Evolutionary conservation across 2,888 invertebrate genomes (phyloP).

Genomic region (Amphipoea oculea): DNA sequence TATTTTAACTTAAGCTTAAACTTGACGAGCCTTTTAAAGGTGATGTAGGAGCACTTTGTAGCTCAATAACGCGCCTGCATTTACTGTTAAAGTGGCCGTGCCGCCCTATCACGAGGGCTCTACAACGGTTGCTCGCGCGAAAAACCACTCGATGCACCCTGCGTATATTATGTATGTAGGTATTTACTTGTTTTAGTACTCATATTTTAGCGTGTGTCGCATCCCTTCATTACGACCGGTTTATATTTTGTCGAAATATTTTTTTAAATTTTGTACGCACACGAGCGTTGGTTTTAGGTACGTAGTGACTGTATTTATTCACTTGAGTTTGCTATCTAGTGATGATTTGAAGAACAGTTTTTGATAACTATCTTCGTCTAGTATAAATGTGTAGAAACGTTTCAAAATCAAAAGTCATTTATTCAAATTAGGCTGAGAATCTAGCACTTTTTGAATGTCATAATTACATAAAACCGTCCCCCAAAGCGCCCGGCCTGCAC

Average conservation of each 20-base stretch:
- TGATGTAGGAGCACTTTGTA: conserved; percentile 79
- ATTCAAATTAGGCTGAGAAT: too few species aligned
- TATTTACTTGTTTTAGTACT: conserved; percentile 25
- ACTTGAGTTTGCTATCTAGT: neutral
- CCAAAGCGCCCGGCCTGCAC: too few species aligned
- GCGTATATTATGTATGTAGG: conserved; percentile 20
- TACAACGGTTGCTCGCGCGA: conserved; percentile 63
- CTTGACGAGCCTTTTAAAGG: conserved; percentile 77
- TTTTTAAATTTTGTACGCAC: neutral
- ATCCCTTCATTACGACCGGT: neutral
- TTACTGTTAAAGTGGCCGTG: conserved; percentile 74
- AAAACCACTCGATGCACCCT: conserved; percentile 63
- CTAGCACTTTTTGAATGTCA: too few species aligned
- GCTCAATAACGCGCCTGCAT: conserved; percentile 77
- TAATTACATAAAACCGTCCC: too few species aligned
- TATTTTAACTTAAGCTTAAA: conserved; percentile 64
- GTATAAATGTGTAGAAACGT: neutral
- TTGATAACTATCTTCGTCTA: neutral
- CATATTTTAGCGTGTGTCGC: conserved; percentile 11
- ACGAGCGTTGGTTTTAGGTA: neutral
- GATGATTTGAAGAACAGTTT: neutral
- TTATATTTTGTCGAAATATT: neutral
- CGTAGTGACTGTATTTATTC: neutral
- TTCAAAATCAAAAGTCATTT: too few species aligned
- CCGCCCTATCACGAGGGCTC: conserved; percentile 66